Evolutionary conservation across 2,113 vertebrate genomes (phyloP).

Genomic region (Chaetorhynchus papuensis): DNA sequence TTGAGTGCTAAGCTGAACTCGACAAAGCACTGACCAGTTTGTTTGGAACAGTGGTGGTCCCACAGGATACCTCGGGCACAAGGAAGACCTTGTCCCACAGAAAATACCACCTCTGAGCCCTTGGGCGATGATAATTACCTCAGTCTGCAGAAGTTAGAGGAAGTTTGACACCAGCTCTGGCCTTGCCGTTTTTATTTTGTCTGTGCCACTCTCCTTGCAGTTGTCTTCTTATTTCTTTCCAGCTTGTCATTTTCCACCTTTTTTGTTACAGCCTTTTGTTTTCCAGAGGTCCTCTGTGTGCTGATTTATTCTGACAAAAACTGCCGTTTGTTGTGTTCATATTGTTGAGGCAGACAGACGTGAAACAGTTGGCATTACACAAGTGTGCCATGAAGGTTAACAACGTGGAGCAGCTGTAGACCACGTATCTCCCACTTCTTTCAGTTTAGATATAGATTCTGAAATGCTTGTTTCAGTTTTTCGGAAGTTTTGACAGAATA

Average conservation of each 20-base stretch:
- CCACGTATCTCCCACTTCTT: neutral
- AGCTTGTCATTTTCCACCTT: neutral
- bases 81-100: neutral
- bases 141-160: neutral
- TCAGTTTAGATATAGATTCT: neutral
- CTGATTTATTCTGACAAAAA: neutral
- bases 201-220: neutral
- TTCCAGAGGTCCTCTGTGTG: neutral
- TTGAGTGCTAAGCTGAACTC: neutral
- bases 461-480: neutral
- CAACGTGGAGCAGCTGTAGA: neutral
- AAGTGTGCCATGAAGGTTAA: neutral
- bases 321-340: neutral
- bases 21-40: neutral
- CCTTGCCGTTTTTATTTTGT: neutral
- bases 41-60: fast-evolving
- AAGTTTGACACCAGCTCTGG: neutral
- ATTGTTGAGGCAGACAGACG: neutral
- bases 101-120: neutral
- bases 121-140: neutral
- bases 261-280: neutral
- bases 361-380: neutral
- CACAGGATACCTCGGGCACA: neutral
- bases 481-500: neutral
- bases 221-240: neutral